phyloP scores from a whole-genome alignment of 2,113 vertebrate species.

The Limanda limanda region DNA sequence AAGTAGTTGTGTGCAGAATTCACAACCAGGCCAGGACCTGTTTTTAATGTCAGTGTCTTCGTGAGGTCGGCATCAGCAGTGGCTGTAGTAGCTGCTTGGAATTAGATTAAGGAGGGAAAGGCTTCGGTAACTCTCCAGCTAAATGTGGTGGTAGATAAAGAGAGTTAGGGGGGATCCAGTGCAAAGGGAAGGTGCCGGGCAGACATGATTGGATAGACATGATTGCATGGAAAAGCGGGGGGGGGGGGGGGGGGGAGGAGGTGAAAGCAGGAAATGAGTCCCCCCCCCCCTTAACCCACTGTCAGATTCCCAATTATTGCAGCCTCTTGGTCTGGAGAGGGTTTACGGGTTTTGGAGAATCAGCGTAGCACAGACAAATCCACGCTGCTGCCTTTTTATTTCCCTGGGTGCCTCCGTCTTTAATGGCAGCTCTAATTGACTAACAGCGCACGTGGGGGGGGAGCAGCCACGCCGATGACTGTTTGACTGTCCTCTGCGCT shows the following conservation, averaged over 20 bases:
- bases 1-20: slow-evolving; percentile 29
- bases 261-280: slow-evolving; percentile 65
- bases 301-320: slow-evolving; percentile 76
- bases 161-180: slow-evolving; percentile 54
- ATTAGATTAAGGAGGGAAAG: slow-evolving; percentile 64
- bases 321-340: slow-evolving; percentile 70
- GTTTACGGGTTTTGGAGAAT: slow-evolving; percentile 74
- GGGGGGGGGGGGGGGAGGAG: slow-evolving; percentile 50
- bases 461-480: slow-evolving; percentile 57
- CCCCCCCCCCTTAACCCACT: slow-evolving; percentile 61
- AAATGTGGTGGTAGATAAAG: slow-evolving; percentile 60
- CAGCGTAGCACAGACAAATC: slow-evolving; percentile 59
- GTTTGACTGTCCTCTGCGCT: slow-evolving; percentile 64
- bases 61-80: slow-evolving; percentile 23
- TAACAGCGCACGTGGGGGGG: slow-evolving; percentile 67
- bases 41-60: slow-evolving; percentile 8
- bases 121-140: slow-evolving; percentile 60
- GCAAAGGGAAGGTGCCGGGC: slow-evolving; percentile 57
- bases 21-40: background rate
- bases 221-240: slow-evolving; percentile 57
- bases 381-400: slow-evolving; percentile 69
- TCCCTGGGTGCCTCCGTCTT: slow-evolving; percentile 72
- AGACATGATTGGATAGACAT: slow-evolving; percentile 61
- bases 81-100: slow-evolving; percentile 22
- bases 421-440: slow-evolving; percentile 81